phyloP scores from a whole-genome alignment of 2,113 vertebrate species.

The Sinocyclocheilus anophthalmus region DNA sequence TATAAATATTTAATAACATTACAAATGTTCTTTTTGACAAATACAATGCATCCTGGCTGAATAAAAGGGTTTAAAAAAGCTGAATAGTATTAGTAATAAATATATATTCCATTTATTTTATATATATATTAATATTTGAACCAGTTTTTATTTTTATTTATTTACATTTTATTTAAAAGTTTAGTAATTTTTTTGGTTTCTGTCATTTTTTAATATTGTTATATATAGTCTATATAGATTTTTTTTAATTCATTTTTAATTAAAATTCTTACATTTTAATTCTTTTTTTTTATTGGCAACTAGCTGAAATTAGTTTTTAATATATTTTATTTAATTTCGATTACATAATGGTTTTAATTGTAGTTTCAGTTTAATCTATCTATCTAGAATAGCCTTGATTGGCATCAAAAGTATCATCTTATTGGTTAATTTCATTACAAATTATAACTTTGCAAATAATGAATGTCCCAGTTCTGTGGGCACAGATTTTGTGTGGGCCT shows the following conservation, averaged over 20 bases:
- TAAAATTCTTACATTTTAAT: too few species aligned
- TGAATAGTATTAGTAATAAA: too few species aligned
- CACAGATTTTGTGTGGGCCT: neutral
- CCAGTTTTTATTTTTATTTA: too few species aligned
- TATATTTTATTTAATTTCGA: too few species aligned
- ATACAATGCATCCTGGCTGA: neutral
- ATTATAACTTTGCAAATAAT: neutral
- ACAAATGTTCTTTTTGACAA: neutral
- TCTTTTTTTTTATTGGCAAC: neutral
- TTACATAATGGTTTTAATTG: neutral
- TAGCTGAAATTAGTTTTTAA: neutral
- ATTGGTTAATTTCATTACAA: neutral
- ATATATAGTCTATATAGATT: neutral
- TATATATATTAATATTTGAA: neutral
- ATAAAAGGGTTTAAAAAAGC: neutral
- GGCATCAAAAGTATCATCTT: neutral
- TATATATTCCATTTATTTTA: neutral
- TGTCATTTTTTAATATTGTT: neutral
- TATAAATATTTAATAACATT: too few species aligned
- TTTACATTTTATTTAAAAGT: too few species aligned
- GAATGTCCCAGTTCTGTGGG: neutral
- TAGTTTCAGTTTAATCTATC: neutral
- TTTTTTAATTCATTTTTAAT: neutral
- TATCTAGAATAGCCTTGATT: neutral
- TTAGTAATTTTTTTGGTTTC: too few species aligned